Base-by-base conservation (phyloP, 1,140 invertebrate species). In the Gonatopus flavifemur region DNA sequence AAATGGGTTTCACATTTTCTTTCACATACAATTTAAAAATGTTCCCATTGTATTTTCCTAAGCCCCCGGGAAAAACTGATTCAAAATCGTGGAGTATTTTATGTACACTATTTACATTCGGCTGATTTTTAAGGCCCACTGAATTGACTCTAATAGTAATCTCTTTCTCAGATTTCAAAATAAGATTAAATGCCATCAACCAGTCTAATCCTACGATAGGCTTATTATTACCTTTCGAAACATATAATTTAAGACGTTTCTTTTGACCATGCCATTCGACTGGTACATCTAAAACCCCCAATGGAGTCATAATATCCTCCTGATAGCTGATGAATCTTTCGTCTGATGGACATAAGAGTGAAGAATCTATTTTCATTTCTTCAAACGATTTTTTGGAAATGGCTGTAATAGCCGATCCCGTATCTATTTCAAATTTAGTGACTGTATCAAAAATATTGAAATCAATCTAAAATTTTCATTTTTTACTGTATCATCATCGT, bases 1-100 rank as follows among this genome's bases (percentile, higher is more conserved):
- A 43, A 38, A 44, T 41, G 1, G 41, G 49, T 21, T 38, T 51
- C 3, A 20, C 25, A 32, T 51, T 22, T 30, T 33, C 22, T 38
- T 51, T 43, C 21, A 44, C 13, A 24, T 51, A 2, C 22, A 38
- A 20, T 20, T 44, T 19, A 10, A 51, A 20, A 12, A 10, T 22
- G 35, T 22, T 21, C 20, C 19, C 30, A 16, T 28, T 50, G 20
- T 15, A 50, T 24, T 3, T 15, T 3, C 48, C 48, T 19, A 33
- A 24, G 4, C n/a, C 20, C 6, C 25, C 12, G 6, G 12, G 12
- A 28, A 28, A 28, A 7, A 7, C 25, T 28, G 25, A 12, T 28
- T n/a, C n/a, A 28, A 7, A 28, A 6, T 28, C 12, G 6, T 12
- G 6, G 6, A 28, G 12, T 28, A 28, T 12, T 7, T 28, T 28